These are phyloP conservation scores for Spicauda simplicius DNA, from an alignment of 2,888 invertebrate genomes.

Conservation along the genomic window DNA sequence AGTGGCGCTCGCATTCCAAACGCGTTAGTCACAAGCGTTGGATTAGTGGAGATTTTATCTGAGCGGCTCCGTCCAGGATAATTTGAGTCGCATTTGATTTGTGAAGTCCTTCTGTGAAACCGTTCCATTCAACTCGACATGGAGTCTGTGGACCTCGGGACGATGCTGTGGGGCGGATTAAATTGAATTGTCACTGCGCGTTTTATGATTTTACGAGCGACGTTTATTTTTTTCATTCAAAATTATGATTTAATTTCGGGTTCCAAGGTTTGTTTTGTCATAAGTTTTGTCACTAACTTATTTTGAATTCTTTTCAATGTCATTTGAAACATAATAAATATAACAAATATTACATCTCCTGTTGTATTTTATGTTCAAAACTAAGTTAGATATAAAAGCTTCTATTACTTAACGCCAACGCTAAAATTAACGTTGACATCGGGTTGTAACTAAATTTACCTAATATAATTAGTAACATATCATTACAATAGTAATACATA, in stretches of 20 bases:
- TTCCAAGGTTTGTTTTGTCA: not conserved
- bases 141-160: constrained; percentile 24
- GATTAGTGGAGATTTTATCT: constrained; percentile 67
- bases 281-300: not conserved
- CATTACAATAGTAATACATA: too few relatives aligned
- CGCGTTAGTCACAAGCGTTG: constrained; percentile 53
- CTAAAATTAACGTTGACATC: too few relatives aligned
- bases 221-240: not conserved
- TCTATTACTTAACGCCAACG: too few relatives aligned
- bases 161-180: not conserved
- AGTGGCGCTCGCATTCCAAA: constrained; percentile 46
- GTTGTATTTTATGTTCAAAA: too few relatives aligned
- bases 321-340: too few relatives aligned
- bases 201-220: constrained; percentile 17
- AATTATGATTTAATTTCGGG: constrained; percentile 2
- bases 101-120: constrained; percentile 58
- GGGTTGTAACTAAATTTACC: too few relatives aligned
- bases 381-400: too few relatives aligned
- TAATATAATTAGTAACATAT: too few relatives aligned
- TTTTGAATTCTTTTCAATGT: too few relatives aligned
- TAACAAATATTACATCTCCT: too few relatives aligned
- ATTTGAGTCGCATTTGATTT: constrained; percentile 67
- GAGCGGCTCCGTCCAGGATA: constrained; percentile 53
- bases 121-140: constrained; percentile 48
- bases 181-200: constrained; percentile 16